phyloP scores from a whole-genome alignment of 2,797 vertebrate species.

The Macropus fuliginosus region DNA sequence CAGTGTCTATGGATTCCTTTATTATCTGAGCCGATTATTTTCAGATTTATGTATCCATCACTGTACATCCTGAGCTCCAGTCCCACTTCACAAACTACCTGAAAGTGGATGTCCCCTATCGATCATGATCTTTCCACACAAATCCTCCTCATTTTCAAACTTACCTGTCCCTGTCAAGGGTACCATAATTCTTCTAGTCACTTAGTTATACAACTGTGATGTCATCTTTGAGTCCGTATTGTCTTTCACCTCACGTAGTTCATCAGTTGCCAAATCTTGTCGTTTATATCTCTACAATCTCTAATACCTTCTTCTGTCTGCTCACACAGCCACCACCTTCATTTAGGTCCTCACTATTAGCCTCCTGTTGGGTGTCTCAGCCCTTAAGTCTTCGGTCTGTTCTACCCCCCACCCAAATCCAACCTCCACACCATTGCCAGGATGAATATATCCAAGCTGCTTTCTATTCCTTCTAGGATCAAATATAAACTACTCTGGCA shows the following conservation, averaged over 20 bases:
- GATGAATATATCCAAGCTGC: neutral
- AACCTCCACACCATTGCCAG: neutral
- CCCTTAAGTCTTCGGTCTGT: neutral
- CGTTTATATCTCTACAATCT: neutral
- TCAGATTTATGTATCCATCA: neutral
- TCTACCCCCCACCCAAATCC: neutral
- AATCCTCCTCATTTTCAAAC: neutral
- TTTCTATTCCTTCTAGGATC: neutral
- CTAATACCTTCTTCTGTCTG: neutral
- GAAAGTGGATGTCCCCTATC: neutral
- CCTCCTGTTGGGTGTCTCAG: neutral
- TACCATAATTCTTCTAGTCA: neutral
- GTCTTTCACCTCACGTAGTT: neutral
- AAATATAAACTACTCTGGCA: neutral
- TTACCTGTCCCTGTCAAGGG: neutral
- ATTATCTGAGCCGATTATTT: neutral
- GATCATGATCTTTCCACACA: neutral
- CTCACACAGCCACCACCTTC: neutral
- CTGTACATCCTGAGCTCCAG: neutral
- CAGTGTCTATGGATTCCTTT: neutral
- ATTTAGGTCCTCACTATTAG: neutral
- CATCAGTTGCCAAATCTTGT: neutral
- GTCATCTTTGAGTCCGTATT: neutral
- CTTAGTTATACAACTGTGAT: neutral
- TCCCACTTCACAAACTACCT: neutral